Percentiles rank a stretch among this genome's conserved stretches.
Evolutionary conservation across 2,888 invertebrate species (phyloP).

Genomic region (Heliconius ismenius): DNA sequence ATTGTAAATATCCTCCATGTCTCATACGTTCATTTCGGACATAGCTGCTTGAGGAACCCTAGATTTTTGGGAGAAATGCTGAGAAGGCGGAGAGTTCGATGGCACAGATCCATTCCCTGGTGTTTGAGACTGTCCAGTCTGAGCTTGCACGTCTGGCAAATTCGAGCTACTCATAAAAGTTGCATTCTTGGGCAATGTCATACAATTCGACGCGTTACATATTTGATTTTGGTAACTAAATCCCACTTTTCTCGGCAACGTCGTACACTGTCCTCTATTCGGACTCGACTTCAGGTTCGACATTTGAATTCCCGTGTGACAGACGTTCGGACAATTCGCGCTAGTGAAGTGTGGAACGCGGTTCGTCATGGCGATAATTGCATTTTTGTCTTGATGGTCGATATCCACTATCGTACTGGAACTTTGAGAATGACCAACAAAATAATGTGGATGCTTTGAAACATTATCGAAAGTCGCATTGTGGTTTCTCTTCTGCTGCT

Average conservation of each 20-base stretch:
- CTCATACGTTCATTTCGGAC: constrained; percentile 95
- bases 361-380: constrained; percentile 78
- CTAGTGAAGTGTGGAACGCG: constrained; percentile 76
- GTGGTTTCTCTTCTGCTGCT: constrained; percentile 85
- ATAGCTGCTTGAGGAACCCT: constrained; percentile 90
- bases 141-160: constrained; percentile 77
- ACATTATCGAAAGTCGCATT: constrained; percentile 81
- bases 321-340: constrained; percentile 80
- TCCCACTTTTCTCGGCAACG: constrained; percentile 76
- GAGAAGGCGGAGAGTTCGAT: constrained; percentile 73
- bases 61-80: constrained; percentile 77
- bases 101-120: constrained; percentile 71
- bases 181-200: constrained; percentile 84
- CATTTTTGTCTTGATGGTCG: constrained; percentile 86
- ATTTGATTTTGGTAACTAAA: constrained; percentile 75
- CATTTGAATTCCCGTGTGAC: constrained; percentile 83
- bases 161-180: constrained; percentile 76
- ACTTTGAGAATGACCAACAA: constrained; percentile 88
- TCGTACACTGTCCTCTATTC: constrained; percentile 74
- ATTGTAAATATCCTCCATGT: constrained; percentile 82
- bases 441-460: constrained; percentile 89
- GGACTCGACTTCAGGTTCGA: constrained; percentile 75
- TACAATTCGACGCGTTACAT: constrained; percentile 77
- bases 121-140: constrained; percentile 71
- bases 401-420: constrained; percentile 93